Evolutionary conservation across 2,888 invertebrate species (phyloP).

Genomic region (Cremastobaeus sp.): DNA sequence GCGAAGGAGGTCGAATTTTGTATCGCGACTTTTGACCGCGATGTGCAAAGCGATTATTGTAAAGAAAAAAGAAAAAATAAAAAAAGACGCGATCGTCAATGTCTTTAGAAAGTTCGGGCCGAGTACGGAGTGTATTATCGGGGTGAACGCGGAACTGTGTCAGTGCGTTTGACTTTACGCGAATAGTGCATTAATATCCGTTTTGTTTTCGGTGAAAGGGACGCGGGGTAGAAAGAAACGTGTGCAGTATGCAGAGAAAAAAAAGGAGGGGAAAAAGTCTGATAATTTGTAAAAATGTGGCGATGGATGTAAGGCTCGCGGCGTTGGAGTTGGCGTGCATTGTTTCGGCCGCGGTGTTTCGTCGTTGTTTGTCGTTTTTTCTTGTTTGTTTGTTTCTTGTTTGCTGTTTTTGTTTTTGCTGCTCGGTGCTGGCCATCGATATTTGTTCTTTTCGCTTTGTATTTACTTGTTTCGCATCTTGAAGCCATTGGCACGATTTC

Average conservation of each 20-base stretch:
- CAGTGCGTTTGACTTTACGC: conserved; percentile 22
- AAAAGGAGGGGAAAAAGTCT: conserved; percentile 17
- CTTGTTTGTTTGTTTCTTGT: neutral
- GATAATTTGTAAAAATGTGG: conserved; percentile 61
- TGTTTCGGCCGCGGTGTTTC: conserved; percentile 64
- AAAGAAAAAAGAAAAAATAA: no score
- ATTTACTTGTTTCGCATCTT: conserved; percentile 58
- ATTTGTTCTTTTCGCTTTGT: conserved; percentile 32
- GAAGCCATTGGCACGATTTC: conserved; percentile 65
- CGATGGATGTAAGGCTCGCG: conserved; percentile 42
- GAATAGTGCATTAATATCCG: conserved; percentile 21
- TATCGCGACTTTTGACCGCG: no score
- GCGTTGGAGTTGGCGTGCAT: conserved; percentile 57
- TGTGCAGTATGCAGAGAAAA: no score
- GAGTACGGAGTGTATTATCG: no score
- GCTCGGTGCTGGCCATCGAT: conserved; percentile 31
- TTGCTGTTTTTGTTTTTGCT: conserved; percentile 15
- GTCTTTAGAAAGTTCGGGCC: no score
- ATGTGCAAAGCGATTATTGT: no score
- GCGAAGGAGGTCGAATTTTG: no score
- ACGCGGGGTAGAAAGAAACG: conserved; percentile 2
- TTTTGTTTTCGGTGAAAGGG: conserved; percentile 23
- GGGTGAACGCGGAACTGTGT: no score
- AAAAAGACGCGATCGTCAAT: no score
- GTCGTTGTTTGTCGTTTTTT: conserved; percentile 62